Evolutionary conservation across 2,797 vertebrate genomes (phyloP), one percentile per base, ranked within the genome.

Genomic region (Tinamus major): DNA sequence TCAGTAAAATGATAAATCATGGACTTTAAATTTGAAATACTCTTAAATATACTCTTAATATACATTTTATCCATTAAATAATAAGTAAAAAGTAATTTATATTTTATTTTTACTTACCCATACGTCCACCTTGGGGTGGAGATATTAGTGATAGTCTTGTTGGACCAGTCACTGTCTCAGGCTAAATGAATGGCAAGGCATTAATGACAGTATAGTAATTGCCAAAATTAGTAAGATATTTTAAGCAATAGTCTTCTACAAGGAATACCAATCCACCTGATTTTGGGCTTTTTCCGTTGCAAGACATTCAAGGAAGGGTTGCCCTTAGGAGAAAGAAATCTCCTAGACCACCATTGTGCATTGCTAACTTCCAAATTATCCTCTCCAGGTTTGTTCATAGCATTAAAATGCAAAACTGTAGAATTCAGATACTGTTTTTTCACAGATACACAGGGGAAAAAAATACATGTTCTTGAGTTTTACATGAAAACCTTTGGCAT

Each of bases 121-220:
- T 98, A 17, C 87, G 97, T 87, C 98, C 98, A 46, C 98, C 97
- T 44, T 96, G 98, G 3, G 98, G 98, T 51, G 99, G 98, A 80
- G 97, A 98, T 95, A 99, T 98, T 93, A 99, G 33, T 17, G 98
- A 98, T 82, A 99, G 89, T 81, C 98, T 98, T 37, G 97, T 64
- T 27, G 96, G 93, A 51, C 96, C 98, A 6, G 92, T 75, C 2
- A 88, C 74, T 18, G 84, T 87, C 71, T 97, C 97, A 1, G 94
- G 96, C 99, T 99, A 85, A 39, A 82, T 23, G 51, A 12, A 67
- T 2, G 35, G 55, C 35, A 90, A 75, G 9, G 44, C 82, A 90
- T 74, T 56, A 75, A 59, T 16, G 39, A 69, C 16, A 41, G 13
- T 12, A 4, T 33, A 42, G 16, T 31, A 21, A 58, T 14, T 13